phyloP scores from a whole-genome alignment of 1,140 invertebrate species.

The Daktulosphaira vitifoliae region DNA sequence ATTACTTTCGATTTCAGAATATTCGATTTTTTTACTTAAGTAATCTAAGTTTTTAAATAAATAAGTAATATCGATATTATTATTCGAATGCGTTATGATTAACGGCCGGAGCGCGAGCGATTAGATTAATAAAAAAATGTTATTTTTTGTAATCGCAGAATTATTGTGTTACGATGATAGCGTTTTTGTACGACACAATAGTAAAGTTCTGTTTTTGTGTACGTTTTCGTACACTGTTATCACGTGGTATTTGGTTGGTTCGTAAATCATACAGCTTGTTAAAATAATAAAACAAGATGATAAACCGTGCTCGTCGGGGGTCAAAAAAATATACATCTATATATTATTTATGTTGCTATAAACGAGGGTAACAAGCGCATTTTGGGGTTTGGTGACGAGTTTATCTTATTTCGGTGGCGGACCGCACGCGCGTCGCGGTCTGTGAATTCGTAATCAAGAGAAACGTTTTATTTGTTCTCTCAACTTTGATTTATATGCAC shows the following conservation, averaged over 20 bases:
- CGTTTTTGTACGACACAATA: too few species aligned
- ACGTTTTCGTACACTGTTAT: not conserved
- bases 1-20: too few species aligned
- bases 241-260: not conserved
- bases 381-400: slow-evolving; percentile 20
- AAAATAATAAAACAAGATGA: slow-evolving; percentile 29
- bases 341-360: not conserved
- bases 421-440: slow-evolving; percentile 9
- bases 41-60: too few species aligned
- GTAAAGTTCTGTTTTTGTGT: too few species aligned
- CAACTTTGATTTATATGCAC: slow-evolving; percentile 24
- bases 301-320: not conserved
- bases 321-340: not conserved
- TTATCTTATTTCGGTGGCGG: slow-evolving; percentile 20
- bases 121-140: too few species aligned
- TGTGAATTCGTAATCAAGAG: slow-evolving; percentile 30
- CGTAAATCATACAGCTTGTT: slow-evolving; percentile 21
- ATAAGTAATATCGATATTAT: too few species aligned
- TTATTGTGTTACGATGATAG: too few species aligned
- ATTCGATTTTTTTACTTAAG: too few species aligned
- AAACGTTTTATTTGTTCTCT: slow-evolving; percentile 27
- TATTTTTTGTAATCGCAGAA: too few species aligned
- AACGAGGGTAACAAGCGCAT: not conserved
- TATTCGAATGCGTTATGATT: too few species aligned
- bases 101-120: too few species aligned